These are phyloP conservation scores for Catagonus wagneri DNA, from an alignment of 2,113 vertebrate genomes.

Conservation along the genomic window DNA sequence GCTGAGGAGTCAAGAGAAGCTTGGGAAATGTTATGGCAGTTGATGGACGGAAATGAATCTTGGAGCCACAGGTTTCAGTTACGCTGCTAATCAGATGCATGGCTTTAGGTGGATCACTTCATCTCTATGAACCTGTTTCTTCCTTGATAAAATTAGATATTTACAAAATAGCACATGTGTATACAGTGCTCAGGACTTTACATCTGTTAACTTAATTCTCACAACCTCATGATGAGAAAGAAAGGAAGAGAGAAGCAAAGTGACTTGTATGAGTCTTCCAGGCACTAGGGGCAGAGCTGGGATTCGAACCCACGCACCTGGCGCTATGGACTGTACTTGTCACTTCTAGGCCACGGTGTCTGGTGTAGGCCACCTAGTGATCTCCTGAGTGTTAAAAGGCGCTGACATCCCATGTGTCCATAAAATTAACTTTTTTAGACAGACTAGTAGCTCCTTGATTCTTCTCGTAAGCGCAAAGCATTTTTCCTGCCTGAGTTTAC, in stretches of 20 bases:
- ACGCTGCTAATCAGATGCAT: not conserved
- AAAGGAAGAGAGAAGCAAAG: not conserved
- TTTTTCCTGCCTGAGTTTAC: not conserved
- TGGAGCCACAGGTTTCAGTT: not conserved
- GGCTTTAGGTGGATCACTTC: not conserved
- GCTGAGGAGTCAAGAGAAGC: not conserved
- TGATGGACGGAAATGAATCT: not conserved
- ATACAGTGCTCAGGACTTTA: not conserved
- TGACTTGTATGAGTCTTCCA: not conserved
- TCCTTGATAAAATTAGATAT: not conserved
- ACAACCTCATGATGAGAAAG: not conserved
- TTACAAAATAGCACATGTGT: not conserved
- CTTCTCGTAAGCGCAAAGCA: not conserved
- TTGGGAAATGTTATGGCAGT: not conserved
- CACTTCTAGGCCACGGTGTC: not conserved
- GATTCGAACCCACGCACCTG: not conserved
- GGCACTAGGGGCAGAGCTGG: not conserved
- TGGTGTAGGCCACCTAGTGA: not conserved
- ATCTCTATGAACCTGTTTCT: not conserved
- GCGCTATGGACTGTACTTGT: not conserved
- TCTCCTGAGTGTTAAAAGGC: not conserved
- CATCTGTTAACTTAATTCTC: not conserved
- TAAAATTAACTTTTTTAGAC: not conserved
- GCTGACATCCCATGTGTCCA: not conserved
- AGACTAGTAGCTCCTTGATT: not conserved